Evolutionary conservation across 2,888 invertebrate species (phyloP).

Genomic region (Dilophus febrilis): DNA sequence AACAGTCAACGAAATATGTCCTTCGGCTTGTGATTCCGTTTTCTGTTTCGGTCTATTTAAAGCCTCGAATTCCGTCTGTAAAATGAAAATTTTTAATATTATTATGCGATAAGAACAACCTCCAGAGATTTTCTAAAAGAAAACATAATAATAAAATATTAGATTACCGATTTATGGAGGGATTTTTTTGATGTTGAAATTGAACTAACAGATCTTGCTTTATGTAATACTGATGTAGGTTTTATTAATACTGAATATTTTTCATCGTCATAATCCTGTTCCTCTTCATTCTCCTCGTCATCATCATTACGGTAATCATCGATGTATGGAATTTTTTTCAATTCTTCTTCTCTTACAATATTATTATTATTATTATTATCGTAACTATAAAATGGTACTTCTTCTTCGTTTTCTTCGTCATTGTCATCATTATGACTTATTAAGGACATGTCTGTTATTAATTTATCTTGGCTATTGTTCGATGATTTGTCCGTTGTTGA

Average conservation of each 20-base stretch:
- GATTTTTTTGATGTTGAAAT: slow-evolving; percentile 16
- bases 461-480: slow-evolving; percentile 6
- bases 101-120: background rate
- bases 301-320: too few relatives aligned
- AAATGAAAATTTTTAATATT: too few relatives aligned
- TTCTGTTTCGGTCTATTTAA: too few relatives aligned
- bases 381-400: slow-evolving; percentile 29
- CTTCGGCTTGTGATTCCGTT: slow-evolving; percentile 29
- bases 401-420: slow-evolving; percentile 22
- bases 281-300: slow-evolving; percentile 6
- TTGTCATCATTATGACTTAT: slow-evolving; percentile 8
- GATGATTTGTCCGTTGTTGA: slow-evolving; percentile 24
- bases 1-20: slow-evolving; percentile 26
- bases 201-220: too few relatives aligned
- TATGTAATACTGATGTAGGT: too few relatives aligned
- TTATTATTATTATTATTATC: too few relatives aligned
- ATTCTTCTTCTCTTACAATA: slow-evolving; percentile 22
- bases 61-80: too few relatives aligned
- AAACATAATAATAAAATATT: too few relatives aligned
- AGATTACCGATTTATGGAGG: slow-evolving; percentile 21
- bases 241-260: too few relatives aligned
- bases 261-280: too few relatives aligned
- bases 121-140: too few relatives aligned
- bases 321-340: slow-evolving; percentile 13
- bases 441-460: slow-evolving; percentile 8